phyloP scores from a whole-genome alignment of 1,140 invertebrate genomes.

The Eueides isabella region DNA sequence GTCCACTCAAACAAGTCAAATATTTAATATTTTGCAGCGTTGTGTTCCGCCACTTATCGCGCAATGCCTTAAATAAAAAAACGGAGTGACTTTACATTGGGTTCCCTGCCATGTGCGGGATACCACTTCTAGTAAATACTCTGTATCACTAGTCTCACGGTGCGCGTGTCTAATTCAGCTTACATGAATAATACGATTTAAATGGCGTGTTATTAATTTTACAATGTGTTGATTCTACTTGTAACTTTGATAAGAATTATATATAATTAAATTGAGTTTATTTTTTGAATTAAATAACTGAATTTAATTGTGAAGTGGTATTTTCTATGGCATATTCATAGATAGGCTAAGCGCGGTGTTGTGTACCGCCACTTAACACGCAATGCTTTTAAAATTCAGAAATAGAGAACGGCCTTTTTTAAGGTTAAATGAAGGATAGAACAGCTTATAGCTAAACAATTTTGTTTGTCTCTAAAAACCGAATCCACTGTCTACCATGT shows the following conservation, averaged over 20 bases:
- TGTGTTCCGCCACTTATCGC: too few species aligned
- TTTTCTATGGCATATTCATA: background rate
- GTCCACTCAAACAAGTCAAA: too few species aligned
- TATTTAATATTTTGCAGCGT: too few species aligned
- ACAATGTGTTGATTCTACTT: slow-evolving; percentile 18
- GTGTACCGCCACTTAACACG: background rate
- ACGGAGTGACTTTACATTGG: too few species aligned
- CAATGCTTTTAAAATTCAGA: background rate
- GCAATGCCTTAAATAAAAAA: too few species aligned
- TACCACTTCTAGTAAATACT: background rate
- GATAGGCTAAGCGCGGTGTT: background rate
- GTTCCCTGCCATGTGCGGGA: too few species aligned
- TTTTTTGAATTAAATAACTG: background rate
- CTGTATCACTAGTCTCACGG: slow-evolving; percentile 22
- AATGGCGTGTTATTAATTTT: slow-evolving; percentile 60
- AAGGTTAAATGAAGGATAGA: background rate
- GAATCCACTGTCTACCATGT: too few species aligned
- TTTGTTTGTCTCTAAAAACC: too few species aligned
- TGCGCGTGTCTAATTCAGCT: slow-evolving; percentile 56
- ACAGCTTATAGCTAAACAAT: too few species aligned
- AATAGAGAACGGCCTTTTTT: background rate
- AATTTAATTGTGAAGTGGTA: background rate
- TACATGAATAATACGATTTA: slow-evolving; percentile 43
- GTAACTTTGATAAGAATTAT: background rate
- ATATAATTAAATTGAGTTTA: background rate